Evolutionary conservation across 1,140 invertebrate genomes (phyloP).

Genomic region (Leptopilina clavipes): DNA sequence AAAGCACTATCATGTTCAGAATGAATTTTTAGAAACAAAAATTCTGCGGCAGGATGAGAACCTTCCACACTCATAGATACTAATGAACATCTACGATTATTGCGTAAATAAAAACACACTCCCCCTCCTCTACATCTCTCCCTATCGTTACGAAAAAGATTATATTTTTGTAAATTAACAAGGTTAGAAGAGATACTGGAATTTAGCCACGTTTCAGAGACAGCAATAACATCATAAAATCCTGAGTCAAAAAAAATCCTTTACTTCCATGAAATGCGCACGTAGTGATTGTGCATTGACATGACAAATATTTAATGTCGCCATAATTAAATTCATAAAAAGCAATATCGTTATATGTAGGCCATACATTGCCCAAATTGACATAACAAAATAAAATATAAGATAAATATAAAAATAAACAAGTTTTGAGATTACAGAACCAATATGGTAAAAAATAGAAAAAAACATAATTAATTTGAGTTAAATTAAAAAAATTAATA

Average conservation of each 20-base stretch:
- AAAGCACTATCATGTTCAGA: background rate
- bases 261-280: background rate
- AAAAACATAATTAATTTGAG: too few species aligned
- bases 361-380: background rate
- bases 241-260: background rate
- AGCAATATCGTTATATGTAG: background rate
- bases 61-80: background rate
- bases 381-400: background rate
- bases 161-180: background rate
- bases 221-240: background rate
- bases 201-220: background rate
- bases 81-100: background rate
- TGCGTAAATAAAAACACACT: background rate
- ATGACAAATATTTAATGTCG: background rate
- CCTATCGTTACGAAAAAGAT: constrained; percentile 1
- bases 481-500: too few species aligned
- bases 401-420: too few species aligned
- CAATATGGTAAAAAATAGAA: too few species aligned
- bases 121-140: background rate
- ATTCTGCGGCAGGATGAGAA: background rate
- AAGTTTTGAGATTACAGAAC: too few species aligned
- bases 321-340: background rate
- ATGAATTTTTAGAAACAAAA: background rate
- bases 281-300: background rate
- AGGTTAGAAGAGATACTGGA: background rate